These are phyloP conservation scores for Ramphastos sulfuratus DNA, from an alignment of 2,113 vertebrate species.

Conservation along the genomic window DNA sequence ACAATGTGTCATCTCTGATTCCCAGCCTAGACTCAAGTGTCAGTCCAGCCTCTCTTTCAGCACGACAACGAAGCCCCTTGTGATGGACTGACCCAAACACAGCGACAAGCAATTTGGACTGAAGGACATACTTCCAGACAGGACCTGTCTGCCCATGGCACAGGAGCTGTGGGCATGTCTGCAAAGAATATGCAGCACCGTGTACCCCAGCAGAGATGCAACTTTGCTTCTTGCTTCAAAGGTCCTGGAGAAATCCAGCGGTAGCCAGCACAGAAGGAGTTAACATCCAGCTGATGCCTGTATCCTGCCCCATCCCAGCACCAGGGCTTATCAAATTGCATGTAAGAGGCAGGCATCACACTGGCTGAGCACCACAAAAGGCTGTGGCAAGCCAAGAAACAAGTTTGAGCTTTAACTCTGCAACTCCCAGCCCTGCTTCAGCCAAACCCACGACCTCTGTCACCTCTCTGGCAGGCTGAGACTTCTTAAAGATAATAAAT, in stretches of 20 bases:
- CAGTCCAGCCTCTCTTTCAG: not conserved
- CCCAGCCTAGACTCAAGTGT: not conserved
- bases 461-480: not conserved
- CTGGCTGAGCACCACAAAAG: slow-evolving; percentile 51
- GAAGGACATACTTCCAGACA: accelerated
- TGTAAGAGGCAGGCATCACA: slow-evolving; percentile 5
- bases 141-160: accelerated
- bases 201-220: accelerated
- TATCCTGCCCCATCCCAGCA: slow-evolving; percentile 53
- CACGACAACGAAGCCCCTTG: not conserved
- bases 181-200: accelerated
- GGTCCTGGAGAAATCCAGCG: not conserved
- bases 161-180: not conserved
- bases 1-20: not conserved
- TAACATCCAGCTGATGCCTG: slow-evolving; percentile 21
- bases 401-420: slow-evolving; percentile 53
- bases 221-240: not conserved
- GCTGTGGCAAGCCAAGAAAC: slow-evolving; percentile 35
- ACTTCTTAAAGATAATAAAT: not conserved
- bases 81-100: not conserved
- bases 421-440: slow-evolving; percentile 5
- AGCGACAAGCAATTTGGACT: not conserved
- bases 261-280: slow-evolving; percentile 19
- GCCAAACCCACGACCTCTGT: not conserved
- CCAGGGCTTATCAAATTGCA: slow-evolving; percentile 58